Evolutionary conservation across 1,140 invertebrate species (phyloP).

Genomic region (Drosophila insularis): DNA sequence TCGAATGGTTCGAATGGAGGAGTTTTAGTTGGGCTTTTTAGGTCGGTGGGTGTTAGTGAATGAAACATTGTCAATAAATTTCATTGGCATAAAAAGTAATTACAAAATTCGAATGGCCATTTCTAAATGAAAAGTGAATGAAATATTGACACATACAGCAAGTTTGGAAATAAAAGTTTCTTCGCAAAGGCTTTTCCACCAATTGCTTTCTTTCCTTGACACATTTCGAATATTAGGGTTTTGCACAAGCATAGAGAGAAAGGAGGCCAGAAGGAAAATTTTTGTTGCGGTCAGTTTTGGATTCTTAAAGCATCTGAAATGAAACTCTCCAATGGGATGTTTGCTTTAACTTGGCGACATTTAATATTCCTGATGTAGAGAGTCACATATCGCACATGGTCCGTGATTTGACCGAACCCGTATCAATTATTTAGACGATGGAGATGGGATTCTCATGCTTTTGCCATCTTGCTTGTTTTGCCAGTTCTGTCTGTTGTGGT

Average conservation of each 20-base stretch:
- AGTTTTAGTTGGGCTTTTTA: background rate
- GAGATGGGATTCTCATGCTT: slow-evolving; percentile 11
- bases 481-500: no score
- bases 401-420: slow-evolving; percentile 49
- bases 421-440: slow-evolving; percentile 58
- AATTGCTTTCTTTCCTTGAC: background rate
- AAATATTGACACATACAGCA: background rate
- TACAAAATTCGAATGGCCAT: background rate
- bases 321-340: background rate
- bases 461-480: slow-evolving; percentile 17
- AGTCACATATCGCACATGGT: slow-evolving; percentile 28
- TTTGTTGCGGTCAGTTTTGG: slow-evolving; percentile 3
- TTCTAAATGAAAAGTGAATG: slow-evolving; percentile 3
- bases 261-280: background rate
- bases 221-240: background rate
- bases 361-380: slow-evolving; percentile 50
- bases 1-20: background rate
- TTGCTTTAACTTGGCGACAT: slow-evolving; percentile 22
- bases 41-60: background rate
- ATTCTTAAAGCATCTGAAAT: background rate
- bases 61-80: slow-evolving; percentile 6
- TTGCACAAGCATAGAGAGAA: no score
- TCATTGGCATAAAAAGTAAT: slow-evolving; percentile 6
- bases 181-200: background rate
- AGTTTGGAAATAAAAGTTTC: slow-evolving; percentile 1